phyloP scores from a whole-genome alignment of 2,888 invertebrate species.

The Quadriops clusia region DNA sequence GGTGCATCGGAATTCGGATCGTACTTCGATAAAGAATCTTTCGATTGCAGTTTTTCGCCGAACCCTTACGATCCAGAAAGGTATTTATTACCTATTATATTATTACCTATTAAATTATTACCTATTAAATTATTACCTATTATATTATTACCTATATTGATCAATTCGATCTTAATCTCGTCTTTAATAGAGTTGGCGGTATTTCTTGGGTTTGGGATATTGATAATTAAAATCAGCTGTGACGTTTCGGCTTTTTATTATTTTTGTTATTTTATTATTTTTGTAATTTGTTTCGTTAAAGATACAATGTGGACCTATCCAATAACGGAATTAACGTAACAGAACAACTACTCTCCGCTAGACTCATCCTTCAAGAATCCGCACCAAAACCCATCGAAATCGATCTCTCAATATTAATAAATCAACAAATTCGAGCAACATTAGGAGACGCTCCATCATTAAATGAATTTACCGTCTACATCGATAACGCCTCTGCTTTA shows the following conservation, averaged over 20 bases:
- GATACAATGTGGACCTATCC: constrained; percentile 24
- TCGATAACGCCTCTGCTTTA: constrained; percentile 23
- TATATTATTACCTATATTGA: too few species aligned
- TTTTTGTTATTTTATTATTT: constrained; percentile 7
- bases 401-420: constrained; percentile 8
- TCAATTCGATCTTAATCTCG: neutral
- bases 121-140: too few species aligned
- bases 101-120: too few species aligned
- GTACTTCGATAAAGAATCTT: constrained; percentile 50
- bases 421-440: constrained; percentile 10
- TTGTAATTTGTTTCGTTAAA: constrained; percentile 12
- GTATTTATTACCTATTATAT: too few species aligned
- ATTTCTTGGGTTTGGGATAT: too few species aligned
- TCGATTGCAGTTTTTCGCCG: constrained; percentile 46
- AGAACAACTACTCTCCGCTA: constrained; percentile 1
- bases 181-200: too few species aligned
- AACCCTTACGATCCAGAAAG: too few species aligned
- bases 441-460: constrained; percentile 8
- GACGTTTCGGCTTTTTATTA: too few species aligned
- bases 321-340: constrained; percentile 14
- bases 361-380: constrained; percentile 6
- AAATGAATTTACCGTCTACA: constrained; percentile 10
- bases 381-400: constrained; percentile 3
- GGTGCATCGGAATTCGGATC: constrained; percentile 41
- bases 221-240: too few species aligned